Conservation (phyloP, 1,140 invertebrate species). For the Heliothis virescens region DNA sequence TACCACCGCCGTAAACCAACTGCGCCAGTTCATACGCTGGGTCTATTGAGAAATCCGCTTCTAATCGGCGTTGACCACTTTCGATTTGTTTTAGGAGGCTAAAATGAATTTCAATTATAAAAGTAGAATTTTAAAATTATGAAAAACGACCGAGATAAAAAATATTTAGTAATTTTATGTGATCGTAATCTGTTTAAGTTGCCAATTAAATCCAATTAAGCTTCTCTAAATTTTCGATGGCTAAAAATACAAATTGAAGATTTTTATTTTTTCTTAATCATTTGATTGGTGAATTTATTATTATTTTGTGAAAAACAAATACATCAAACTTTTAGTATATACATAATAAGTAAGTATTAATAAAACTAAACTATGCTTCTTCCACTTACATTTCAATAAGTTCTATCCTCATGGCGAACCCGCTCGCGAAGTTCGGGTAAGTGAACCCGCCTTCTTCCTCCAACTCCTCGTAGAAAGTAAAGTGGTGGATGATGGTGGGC, state of each 20-base stretch:
- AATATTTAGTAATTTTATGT: too few species aligned
- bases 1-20: constrained; percentile 68
- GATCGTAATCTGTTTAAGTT: too few species aligned
- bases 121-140: neutral
- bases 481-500: constrained; percentile 96
- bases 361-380: too few species aligned
- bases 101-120: constrained; percentile 6
- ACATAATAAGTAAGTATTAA: too few species aligned
- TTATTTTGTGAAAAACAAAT: too few species aligned
- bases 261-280: too few species aligned
- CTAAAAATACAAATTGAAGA: too few species aligned
- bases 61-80: constrained; percentile 66
- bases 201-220: too few species aligned
- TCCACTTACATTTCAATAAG: constrained; percentile 89
- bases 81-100: constrained; percentile 74
- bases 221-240: too few species aligned
- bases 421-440: constrained; percentile 93
- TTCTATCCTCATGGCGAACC: constrained; percentile 90
- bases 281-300: too few species aligned
- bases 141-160: too few species aligned
- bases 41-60: constrained; percentile 93
- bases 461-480: constrained; percentile 87
- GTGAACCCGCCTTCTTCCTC: constrained; percentile 88
- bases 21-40: constrained; percentile 92
- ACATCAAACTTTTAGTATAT: too few species aligned